Evolutionary conservation across 2,113 vertebrate species (phyloP), one percentile per base, ranked within the genome.

Genomic region (Anguilla rostrata): DNA sequence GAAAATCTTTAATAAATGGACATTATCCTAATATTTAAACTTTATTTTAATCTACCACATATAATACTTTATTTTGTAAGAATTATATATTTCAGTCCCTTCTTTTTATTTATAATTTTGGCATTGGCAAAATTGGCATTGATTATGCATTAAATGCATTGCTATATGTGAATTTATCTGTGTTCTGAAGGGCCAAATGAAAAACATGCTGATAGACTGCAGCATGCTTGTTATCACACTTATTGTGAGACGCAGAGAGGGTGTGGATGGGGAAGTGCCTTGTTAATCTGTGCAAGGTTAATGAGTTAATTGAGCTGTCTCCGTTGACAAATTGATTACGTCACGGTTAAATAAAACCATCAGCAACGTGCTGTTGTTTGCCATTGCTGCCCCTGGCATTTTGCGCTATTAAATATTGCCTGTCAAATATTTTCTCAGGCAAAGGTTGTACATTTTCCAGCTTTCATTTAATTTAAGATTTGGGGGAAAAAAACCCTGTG

Each of bases 151-250:
- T 84, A 66, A 46, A 46, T 46, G 43, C 43, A 46, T 46, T 46
- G 43, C 4, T 1, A 53, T 14, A 12, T 53, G 49, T 9, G 49
- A 53, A 12, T 53, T 53, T 53, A 12, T 53, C 49, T 53, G 43
- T 46, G 4, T 14, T 53, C 5, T 20, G 26, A 20, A 60, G 0
- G 18, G 14, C 14, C 14, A 60, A 60, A 16, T 15, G 84, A 78
- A 41, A 88, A 90, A 87, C 87, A 90, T 92, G 92, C 93, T 93
- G 94, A 94, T 93, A 90, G 92, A 90, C 92, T 94, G 93, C 92
- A 94, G 92, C 91, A 34, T 26, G 63, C 75, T n/a, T 82, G 78
- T 56, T 75, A n/a, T 8, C 71, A 71, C 1, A 9, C 26, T n/a
- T 7, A 71, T 34, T 39, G 57, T 82, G 40, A 53, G 41, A 71